Percentiles rank a stretch among this genome's conserved stretches.
These are phyloP conservation scores for Limosa lapponica DNA, from an alignment of 2,797 vertebrate species.

Conservation along the genomic window DNA sequence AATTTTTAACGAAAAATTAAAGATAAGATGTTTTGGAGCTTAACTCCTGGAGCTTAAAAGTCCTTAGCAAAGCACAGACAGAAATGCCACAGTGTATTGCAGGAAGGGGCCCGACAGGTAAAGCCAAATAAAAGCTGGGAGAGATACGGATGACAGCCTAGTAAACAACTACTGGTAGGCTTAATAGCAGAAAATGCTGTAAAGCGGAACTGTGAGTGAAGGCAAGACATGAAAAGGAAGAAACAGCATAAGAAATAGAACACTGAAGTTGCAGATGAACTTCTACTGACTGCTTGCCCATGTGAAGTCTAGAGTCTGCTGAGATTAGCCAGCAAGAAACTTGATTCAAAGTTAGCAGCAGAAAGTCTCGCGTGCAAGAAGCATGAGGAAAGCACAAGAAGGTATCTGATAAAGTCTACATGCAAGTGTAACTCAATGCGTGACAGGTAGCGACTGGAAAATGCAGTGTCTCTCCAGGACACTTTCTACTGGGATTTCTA, in stretches of 20 bases:
- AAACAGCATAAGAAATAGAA: not conserved
- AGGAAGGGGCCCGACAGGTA: not conserved
- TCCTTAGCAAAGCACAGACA: not conserved
- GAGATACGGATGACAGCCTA: not conserved
- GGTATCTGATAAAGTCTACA: not conserved
- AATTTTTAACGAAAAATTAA: not conserved
- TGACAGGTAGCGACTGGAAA: not conserved
- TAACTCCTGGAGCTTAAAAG: not conserved
- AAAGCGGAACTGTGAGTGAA: not conserved
- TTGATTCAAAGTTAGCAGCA: not conserved
- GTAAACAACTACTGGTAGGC: not conserved
- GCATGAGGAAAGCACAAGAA: not conserved
- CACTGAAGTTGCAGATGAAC: not conserved
- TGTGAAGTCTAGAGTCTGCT: not conserved
- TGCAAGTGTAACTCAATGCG: not conserved
- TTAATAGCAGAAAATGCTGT: not conserved
- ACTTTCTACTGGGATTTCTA: not conserved
- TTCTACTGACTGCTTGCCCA: not conserved
- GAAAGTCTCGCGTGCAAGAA: not conserved
- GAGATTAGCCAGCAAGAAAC: not conserved
- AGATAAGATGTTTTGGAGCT: not conserved
- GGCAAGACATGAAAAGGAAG: not conserved
- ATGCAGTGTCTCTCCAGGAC: not conserved
- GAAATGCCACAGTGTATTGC: not conserved
- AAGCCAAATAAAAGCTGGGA: not conserved